These are phyloP conservation scores for Chydorus sphaericus DNA, from an alignment of 2,888 invertebrate species.

Conservation along the genomic window DNA sequence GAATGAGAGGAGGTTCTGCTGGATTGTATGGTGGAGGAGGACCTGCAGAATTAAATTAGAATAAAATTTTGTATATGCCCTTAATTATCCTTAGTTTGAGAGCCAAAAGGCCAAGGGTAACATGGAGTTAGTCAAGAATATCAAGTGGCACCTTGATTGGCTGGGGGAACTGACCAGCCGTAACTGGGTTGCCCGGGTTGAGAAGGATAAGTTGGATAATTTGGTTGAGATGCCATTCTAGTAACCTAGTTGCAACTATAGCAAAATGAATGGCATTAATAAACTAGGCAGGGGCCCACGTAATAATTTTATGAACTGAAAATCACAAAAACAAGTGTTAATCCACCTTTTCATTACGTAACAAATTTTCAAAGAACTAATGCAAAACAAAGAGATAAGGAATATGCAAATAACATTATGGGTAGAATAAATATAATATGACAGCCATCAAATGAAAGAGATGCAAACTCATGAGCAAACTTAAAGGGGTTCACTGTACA, in stretches of 20 bases:
- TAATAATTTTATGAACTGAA: no score
- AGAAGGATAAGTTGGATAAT: not conserved
- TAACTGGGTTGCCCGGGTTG: not conserved
- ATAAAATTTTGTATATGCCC: not conserved
- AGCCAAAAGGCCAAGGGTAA: no score
- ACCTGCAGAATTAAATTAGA: not conserved
- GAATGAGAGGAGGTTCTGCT: not conserved
- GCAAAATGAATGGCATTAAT: conserved; percentile 5
- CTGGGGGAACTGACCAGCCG: not conserved
- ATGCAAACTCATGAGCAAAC: no score
- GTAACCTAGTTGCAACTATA: not conserved
- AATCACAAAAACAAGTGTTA: no score
- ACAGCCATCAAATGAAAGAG: no score
- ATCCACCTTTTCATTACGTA: no score
- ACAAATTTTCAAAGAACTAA: no score
- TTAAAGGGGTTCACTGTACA: no score
- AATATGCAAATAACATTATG: no score
- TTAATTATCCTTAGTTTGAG: not conserved
- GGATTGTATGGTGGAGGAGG: not conserved
- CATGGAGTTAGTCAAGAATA: not conserved
- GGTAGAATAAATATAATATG: no score
- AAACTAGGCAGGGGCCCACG: no score
- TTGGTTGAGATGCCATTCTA: conserved; percentile 1
- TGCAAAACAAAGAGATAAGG: no score
- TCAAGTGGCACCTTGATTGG: not conserved